These are phyloP conservation scores for Fukomys damarensis DNA, from an alignment of 2,113 vertebrate species.

Conservation along the genomic window DNA sequence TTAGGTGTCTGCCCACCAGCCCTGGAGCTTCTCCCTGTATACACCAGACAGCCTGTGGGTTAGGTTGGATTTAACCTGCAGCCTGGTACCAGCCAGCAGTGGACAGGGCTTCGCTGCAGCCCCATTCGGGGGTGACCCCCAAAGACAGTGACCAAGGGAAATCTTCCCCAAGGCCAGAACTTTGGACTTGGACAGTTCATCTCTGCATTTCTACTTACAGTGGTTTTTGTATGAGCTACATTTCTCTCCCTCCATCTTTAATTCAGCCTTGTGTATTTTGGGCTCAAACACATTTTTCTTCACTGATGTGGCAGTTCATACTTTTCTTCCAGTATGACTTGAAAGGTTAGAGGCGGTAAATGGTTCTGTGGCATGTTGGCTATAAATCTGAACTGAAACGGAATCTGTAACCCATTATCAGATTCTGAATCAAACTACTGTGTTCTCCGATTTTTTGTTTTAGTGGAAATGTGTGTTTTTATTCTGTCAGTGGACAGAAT, in stretches of 20 bases:
- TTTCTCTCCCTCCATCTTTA: not conserved
- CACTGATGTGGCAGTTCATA: constrained; percentile 27
- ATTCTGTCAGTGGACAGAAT: constrained; percentile 68
- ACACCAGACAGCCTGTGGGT: not conserved
- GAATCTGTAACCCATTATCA: constrained; percentile 79
- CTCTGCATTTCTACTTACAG: not conserved
- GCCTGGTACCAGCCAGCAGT: not conserved
- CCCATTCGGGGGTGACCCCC: not conserved
- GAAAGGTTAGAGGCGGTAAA: constrained; percentile 53
- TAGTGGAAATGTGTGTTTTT: constrained; percentile 73
- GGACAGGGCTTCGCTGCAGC: not conserved
- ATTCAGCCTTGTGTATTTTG: not conserved
- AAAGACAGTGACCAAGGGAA: not conserved
- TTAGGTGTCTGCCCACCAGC: not conserved
- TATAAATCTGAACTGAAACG: constrained; percentile 55
- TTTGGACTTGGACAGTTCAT: not conserved
- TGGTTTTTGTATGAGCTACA: not conserved
- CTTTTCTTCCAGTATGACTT: constrained; percentile 50
- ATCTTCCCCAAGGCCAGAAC: not conserved
- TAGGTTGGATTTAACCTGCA: not conserved
- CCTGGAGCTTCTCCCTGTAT: not conserved
- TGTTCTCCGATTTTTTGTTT: constrained; percentile 63
- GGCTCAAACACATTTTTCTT: constrained; percentile 11
- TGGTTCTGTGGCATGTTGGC: constrained; percentile 26
- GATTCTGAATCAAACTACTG: constrained; percentile 55